Evolutionary conservation across 2,113 vertebrate species (phyloP), one percentile per base, ranked within the genome.

Genomic region (Dicentrarchus labrax): DNA sequence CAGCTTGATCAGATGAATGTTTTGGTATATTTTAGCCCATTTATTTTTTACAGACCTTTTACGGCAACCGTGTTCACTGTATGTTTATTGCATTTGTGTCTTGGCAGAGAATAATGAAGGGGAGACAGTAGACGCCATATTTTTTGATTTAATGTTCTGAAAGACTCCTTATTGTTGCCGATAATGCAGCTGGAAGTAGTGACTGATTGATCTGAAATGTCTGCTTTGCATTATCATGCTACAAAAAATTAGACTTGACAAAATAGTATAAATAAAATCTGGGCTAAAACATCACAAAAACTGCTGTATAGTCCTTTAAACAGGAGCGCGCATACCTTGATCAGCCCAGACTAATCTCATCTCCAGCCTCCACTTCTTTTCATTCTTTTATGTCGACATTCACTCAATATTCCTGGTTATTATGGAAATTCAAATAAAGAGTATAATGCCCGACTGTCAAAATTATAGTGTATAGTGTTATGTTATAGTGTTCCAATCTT

Each of bases 391-490:
- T 11, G 3, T 72, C 41, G 38, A 16, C 5, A 69, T 74, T 53
- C 15, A 47, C 19, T 43, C n/a, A 38, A 12, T 59, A 62, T 54
- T 51, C 30, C 9, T 47, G 13, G 6, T 79, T 39, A 70, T 66
- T 38, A 4, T 53, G 45, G 62, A 72, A 69, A 72, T 83, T 30
- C 16, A 47, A 8, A 24, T 22, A 68, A 53, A 67, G 12, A 38
- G 5, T 2, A 8, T n/a, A 41, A 72, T 16, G 19, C 17, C 17
- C 3, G 2, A 30, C 11, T 61, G 65, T 10, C 11, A 38, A 57
- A 67, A 62, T n/a, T n/a, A n/a, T n/a, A n/a, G n/a, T n/a, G n/a
- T n/a, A n/a, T n/a, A n/a, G n/a, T n/a, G n/a, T n/a, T n/a, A n/a
- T 59, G 45, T 53, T 17, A 24, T 19, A 24, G 51, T 45, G 17